Base-by-base conservation (phyloP, 2,797 vertebrate species). In the Pagetopsis macropterus region DNA sequence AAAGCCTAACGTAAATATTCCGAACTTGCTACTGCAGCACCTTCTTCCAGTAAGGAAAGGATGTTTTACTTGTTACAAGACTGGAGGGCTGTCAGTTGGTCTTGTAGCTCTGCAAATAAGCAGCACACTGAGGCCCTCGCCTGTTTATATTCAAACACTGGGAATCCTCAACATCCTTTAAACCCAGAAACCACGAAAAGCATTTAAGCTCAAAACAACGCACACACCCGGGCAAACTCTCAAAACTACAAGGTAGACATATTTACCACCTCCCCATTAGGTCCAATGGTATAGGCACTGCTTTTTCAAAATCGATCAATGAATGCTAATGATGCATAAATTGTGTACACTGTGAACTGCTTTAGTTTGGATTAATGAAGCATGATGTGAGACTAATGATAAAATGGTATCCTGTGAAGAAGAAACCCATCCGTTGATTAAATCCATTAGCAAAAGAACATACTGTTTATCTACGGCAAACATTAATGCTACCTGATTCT, bases 111-210 rank as follows among this genome's bases (percentile, higher is more conserved):
- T 72, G 55, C 54, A 72, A 58, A 75, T 54, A 54, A 9, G 31
- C 77, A 72, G 33, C 33, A 82, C 70, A 78, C 78, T 57, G 64
- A 80, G 71, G 71, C 73, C 76, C 73, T 78, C 76, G 41, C 23
- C 74, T 85, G 72, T 76, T 77, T 51, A 41, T 45, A 16, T 40
- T 44, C 37, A 65, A 63, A 79, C 60, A 72, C 46, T 33, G 66
- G 50, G 41, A 76, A 40, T 46, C 52, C 72, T 17, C 16, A 27
- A 17, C 44, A 44, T 67, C 63, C 9, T 19, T 52, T 65, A 52
- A 71, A 75, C 11, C 60, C 64, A 70, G 9, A 37, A 48, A 61
- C 14, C 46, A 21, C 43, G 9, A 71, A 66, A 74, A 63, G 33
- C 3, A 52, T 9, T 44, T 27, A 13, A 60, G 31, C 37, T 64